These are phyloP conservation scores for Micrasema longulum DNA, from an alignment of 1,140 invertebrate genomes.

Conservation along the genomic window DNA sequence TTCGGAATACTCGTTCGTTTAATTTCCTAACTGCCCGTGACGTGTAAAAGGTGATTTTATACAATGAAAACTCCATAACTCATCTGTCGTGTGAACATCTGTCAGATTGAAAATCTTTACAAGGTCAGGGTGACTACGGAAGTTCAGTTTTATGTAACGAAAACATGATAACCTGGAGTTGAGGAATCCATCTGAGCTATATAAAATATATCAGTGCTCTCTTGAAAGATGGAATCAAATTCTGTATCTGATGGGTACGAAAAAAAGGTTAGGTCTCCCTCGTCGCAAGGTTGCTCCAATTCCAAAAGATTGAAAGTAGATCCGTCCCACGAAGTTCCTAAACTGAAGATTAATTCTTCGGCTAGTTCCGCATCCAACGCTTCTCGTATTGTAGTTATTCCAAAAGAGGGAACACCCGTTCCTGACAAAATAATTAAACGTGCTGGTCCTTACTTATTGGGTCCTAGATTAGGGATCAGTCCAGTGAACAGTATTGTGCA, in stretches of 20 bases:
- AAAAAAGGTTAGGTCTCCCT: slow-evolving; percentile 31
- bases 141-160: slow-evolving; percentile 28
- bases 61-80: background rate
- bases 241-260: slow-evolving; percentile 9
- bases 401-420: slow-evolving; percentile 62
- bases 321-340: slow-evolving; percentile 35
- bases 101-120: slow-evolving; percentile 36
- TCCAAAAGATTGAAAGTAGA: slow-evolving; percentile 37
- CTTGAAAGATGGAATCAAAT: slow-evolving; percentile 36
- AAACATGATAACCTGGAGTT: slow-evolving; percentile 25
- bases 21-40: background rate
- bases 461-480: slow-evolving; percentile 79
- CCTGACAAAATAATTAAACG: slow-evolving; percentile 65
- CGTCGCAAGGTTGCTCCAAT: slow-evolving; percentile 33
- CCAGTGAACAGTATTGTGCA: slow-evolving; percentile 85
- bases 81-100: slow-evolving; percentile 30
- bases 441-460: slow-evolving; percentile 79
- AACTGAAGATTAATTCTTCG: slow-evolving; percentile 18
- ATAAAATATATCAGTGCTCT: slow-evolving; percentile 14
- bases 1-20: background rate
- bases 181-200: background rate
- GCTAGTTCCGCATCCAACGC: slow-evolving; percentile 6
- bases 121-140: slow-evolving; percentile 41
- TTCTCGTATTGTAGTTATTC: slow-evolving; percentile 51
- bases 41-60: slow-evolving; percentile 1